Conservation (phyloP, 53 echinoderm and acorn worm species). For the Antedon mediterranea region DNA sequence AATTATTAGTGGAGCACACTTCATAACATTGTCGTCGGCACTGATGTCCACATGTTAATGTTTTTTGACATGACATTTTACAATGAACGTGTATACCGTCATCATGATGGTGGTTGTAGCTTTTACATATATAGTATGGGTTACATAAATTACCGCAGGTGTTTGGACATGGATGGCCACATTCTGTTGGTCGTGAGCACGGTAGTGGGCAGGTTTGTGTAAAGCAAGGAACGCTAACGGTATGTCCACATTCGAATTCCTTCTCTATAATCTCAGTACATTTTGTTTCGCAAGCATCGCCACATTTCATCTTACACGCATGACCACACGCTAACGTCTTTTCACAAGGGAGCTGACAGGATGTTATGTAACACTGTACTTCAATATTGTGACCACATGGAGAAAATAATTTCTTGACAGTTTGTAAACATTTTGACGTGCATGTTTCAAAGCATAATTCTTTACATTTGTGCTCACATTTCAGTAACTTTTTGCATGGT, state of each 20-base stretch:
- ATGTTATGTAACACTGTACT: background rate
- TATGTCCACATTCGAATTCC: constrained; percentile 45
- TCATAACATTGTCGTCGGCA: constrained; percentile 47
- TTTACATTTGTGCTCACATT: background rate
- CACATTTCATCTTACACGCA: constrained; percentile 11
- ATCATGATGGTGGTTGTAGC: constrained; percentile 22
- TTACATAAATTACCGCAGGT: constrained; percentile 53
- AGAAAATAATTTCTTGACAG: background rate
- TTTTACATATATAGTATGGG: constrained; percentile 20
- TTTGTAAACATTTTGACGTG: background rate
- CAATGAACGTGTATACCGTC: constrained; percentile 28
- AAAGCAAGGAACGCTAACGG: constrained; percentile 21
- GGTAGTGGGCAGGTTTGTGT: constrained; percentile 22
- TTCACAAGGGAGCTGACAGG: constrained; percentile 15
- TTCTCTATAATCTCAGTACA: constrained; percentile 18
- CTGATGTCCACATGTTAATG: constrained; percentile 53
- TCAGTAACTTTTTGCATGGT: background rate
- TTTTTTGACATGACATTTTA: constrained; percentile 17
- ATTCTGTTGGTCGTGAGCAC: constrained; percentile 6
- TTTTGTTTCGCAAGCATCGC: constrained; percentile 7
- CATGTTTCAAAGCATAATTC: background rate
- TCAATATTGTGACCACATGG: background rate
- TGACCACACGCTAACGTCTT: constrained; percentile 46
- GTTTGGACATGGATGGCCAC: constrained; percentile 35
- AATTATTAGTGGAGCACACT: constrained; percentile 23